Evolutionary conservation across 2,797 vertebrate genomes (phyloP).

Genomic region (Sebastes hubbsi): DNA sequence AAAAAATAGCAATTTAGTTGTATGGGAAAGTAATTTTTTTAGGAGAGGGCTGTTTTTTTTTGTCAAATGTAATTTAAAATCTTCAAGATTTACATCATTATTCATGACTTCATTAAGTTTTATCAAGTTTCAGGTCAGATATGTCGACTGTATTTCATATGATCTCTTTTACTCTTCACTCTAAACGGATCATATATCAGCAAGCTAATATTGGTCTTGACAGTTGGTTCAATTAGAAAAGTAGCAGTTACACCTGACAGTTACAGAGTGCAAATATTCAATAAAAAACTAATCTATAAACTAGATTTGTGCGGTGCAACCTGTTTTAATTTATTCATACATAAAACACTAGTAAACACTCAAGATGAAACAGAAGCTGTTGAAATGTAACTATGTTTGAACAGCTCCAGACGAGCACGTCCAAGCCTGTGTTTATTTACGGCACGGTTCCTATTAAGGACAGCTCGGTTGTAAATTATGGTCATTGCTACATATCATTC

Average conservation of each 20-base stretch:
- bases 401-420: neutral
- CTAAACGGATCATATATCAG: neutral
- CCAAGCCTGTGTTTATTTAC: conserved; percentile 21
- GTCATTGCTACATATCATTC: conserved; percentile 1
- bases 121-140: neutral
- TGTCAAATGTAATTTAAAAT: neutral
- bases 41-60: too few species aligned
- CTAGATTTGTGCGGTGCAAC: neutral
- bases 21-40: too few species aligned
- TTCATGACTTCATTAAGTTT: neutral
- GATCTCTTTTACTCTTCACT: neutral
- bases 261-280: neutral
- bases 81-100: neutral
- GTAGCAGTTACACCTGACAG: neutral
- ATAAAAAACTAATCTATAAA: neutral
- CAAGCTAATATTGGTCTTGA: neutral
- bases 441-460: conserved; percentile 4
- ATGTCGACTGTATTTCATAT: neutral
- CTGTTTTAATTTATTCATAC: neutral
- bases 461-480: conserved; percentile 3
- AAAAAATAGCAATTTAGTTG: too few species aligned
- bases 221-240: neutral
- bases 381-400: neutral
- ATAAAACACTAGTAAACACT: neutral
- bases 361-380: neutral